A percentile compares a stretch with the other conserved stretches of the same genome.
These are phyloP conservation scores for Neodiprion pinetum DNA, from an alignment of 1,140 invertebrate species.

Conservation along the genomic window DNA sequence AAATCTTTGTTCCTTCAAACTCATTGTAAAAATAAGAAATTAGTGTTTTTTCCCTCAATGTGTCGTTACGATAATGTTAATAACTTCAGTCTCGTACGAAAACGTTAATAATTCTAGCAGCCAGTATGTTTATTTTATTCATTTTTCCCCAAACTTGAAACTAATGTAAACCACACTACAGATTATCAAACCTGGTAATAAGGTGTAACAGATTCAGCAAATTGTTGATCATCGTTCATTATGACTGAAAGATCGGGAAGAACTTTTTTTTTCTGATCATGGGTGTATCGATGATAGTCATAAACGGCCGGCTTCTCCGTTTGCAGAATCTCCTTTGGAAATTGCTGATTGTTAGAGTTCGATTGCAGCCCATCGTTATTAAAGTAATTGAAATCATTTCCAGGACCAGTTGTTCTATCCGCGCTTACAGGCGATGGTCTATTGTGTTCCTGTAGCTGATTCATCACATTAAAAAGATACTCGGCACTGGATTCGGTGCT, in stretches of 20 bases:
- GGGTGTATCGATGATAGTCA: not conserved
- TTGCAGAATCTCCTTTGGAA: not conserved
- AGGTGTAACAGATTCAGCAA: not conserved
- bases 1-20: no score
- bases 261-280: not conserved
- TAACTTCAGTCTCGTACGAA: no score
- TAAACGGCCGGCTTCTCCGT: not conserved
- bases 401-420: not conserved
- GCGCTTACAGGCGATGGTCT: slow-evolving; percentile 12
- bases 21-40: no score
- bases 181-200: not conserved
- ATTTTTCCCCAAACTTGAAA: no score
- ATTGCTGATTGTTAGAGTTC: not conserved
- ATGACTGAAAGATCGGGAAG: not conserved
- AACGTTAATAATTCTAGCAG: no score
- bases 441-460: slow-evolving; percentile 41
- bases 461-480: slow-evolving; percentile 45
- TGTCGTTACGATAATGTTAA: no score
- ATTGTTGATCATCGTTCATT: not conserved
- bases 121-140: no score
- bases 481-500: slow-evolving; percentile 41
- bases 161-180: no score
- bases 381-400: not conserved
- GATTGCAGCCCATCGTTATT: not conserved
- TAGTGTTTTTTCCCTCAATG: no score